Conservation (phyloP, 2,797 vertebrate genomes). For the Hemibagrus guttatus region DNA sequence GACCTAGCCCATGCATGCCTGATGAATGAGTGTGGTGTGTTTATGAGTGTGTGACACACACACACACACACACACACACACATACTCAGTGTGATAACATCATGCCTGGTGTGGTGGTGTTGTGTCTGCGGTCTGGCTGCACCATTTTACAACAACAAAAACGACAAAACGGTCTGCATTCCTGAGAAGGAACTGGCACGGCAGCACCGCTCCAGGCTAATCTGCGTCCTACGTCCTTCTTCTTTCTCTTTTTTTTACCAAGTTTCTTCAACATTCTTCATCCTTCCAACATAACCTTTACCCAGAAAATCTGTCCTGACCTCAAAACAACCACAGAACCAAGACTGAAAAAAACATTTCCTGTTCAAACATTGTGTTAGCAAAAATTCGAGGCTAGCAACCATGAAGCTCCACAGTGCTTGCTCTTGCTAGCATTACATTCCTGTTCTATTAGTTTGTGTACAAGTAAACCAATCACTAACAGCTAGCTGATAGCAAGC, state of each 20-base stretch:
- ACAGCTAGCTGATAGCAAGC: not conserved
- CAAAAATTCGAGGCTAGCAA: not conserved
- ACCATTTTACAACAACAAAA: constrained; percentile 38
- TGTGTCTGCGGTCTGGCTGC: constrained; percentile 52
- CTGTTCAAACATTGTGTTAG: not conserved
- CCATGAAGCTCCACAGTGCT: too few species aligned
- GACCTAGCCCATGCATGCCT: constrained; percentile 45
- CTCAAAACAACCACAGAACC: constrained; percentile 1
- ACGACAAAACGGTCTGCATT: constrained; percentile 48
- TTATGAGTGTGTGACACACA: constrained; percentile 3
- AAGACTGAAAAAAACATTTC: not conserved
- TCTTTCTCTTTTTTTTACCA: not conserved
- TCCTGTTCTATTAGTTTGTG: not conserved
- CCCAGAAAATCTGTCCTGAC: not conserved
- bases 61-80: constrained; percentile 10
- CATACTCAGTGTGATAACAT: constrained; percentile 48
- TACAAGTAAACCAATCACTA: not conserved
- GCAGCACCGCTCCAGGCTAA: constrained; percentile 16
- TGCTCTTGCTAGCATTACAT: not conserved
- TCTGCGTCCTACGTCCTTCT: constrained; percentile 6
- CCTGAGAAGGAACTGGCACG: constrained; percentile 40
- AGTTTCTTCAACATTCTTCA: not conserved
- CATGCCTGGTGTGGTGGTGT: constrained; percentile 50
- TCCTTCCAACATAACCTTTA: not conserved
- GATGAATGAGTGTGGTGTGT: constrained; percentile 51